Base-by-base conservation (phyloP, 2,113 vertebrate species). In the Accipiter virgatus region DNA sequence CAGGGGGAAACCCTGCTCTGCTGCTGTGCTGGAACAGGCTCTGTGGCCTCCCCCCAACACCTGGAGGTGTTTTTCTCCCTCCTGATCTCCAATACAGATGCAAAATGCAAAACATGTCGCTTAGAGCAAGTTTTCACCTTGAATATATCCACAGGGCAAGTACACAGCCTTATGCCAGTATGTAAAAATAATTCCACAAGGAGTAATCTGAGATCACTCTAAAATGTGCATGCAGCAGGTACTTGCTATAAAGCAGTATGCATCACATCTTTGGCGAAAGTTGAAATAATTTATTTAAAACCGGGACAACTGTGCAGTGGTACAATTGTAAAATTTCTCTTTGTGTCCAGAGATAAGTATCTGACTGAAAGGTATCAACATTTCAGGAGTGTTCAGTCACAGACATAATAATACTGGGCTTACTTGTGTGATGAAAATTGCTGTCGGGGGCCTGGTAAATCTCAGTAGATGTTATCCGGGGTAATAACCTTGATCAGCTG, bases 401-500 rank as follows among this genome's bases (percentile, higher is more conserved):
- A 79, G 80, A 42, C 8, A 23, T 92, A 94, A 86, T 78, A 59
- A 91, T 80, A 59, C 20, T 70, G 12, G 58, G 59, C 82, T 90
- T 94, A 73, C 63, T 70, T 56, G 11, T 67, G 56, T 90, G 80
- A 95, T 72, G 86, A 93, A 97, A 94, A 92, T 74, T 93, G 75
- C 36, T 63, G 48, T 70, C 1, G 4, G 72, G 27, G 94, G 61
- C 25, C 65, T 81, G 53, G 74, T 91, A 92, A 94, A 97, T 87
- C 78, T 85, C 78, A n/a, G 48, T 56, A 84, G 81, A 86, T 87
- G 42, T 81, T 96, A 90, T 93, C 75, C 20, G 36, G 48, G 32
- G n/a, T 72, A 94, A 91, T 80, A 88, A 86, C 50, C 38, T 93
- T 95, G 90, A 95, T 79, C 53, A 77, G 55, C 0, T 89, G 56